Evolutionary conservation across 2,888 invertebrate species (phyloP).

Genomic region (Amphipyra berbera): DNA sequence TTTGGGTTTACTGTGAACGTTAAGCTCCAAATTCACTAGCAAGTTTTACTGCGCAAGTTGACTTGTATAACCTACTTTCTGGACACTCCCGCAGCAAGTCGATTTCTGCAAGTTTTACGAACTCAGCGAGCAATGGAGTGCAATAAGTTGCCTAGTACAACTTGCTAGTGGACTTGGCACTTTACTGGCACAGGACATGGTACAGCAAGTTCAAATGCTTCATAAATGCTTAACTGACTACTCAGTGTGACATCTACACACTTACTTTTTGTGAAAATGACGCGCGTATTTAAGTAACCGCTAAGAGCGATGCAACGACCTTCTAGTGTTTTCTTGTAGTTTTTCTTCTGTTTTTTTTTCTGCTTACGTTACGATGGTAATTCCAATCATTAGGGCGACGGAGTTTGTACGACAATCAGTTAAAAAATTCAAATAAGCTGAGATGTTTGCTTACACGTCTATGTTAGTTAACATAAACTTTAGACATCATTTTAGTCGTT

Average conservation of each 20-base stretch:
- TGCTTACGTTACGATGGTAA: slow-evolving; percentile 4
- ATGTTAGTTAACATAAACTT: no score
- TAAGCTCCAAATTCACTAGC: no score
- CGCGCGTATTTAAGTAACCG: background rate
- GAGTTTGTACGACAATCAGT: slow-evolving; percentile 19
- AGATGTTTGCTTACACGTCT: background rate
- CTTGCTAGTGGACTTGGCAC: no score
- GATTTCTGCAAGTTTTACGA: no score
- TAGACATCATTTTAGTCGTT: no score
- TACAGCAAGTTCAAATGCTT: background rate
- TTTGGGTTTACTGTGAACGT: no score
- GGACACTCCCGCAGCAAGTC: no score
- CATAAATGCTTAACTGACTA: background rate
- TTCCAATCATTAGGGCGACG: slow-evolving; percentile 12
- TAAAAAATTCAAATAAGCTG: background rate
- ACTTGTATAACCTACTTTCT: no score
- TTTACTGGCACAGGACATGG: no score
- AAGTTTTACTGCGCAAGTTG: no score
- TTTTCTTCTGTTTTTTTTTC: slow-evolving; percentile 28
- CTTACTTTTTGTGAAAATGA: slow-evolving; percentile 4
- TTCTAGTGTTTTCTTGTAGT: slow-evolving; percentile 21
- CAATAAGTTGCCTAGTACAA: no score
- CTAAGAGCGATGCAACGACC: slow-evolving; percentile 19
- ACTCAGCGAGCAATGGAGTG: no score
- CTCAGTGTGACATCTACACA: background rate